These are phyloP conservation scores for Phaenicophaeus curvirostris DNA, from an alignment of 2,797 vertebrate species.

Conservation along the genomic window DNA sequence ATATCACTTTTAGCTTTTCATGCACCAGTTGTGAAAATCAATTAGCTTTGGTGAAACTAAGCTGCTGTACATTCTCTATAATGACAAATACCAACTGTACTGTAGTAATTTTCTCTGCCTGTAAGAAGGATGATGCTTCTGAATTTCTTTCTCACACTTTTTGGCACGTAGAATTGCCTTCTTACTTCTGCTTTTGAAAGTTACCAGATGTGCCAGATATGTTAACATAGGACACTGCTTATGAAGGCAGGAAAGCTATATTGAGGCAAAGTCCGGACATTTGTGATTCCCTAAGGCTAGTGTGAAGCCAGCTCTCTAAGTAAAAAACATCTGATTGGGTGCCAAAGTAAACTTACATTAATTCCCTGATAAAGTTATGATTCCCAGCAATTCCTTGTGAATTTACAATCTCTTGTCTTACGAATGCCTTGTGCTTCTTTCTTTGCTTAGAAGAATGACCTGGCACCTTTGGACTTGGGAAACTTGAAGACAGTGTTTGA, in stretches of 20 bases:
- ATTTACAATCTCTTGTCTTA: constrained; percentile 28
- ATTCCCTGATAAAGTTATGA: constrained; percentile 36
- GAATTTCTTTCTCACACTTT: constrained; percentile 56
- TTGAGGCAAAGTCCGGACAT: constrained; percentile 50
- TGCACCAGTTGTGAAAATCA: constrained; percentile 76
- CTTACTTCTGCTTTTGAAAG: constrained; percentile 70
- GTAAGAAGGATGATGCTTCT: constrained; percentile 38
- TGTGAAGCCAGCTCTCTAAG: constrained; percentile 56
- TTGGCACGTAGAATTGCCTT: constrained; percentile 7
- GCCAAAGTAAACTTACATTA: constrained; percentile 19
- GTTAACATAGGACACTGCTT: constrained; percentile 64
- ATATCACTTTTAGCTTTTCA: constrained; percentile 47
- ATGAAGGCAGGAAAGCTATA: constrained; percentile 41
- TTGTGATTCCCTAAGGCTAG: constrained; percentile 52
- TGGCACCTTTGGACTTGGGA: not conserved
- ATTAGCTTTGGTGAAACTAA: constrained; percentile 67
- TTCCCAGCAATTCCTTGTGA: constrained; percentile 10
- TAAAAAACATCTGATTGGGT: constrained; percentile 41
- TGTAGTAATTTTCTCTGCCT: constrained; percentile 55
- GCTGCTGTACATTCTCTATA: constrained; percentile 51
- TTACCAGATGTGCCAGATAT: constrained; percentile 62
- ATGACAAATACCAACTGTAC: constrained; percentile 63
- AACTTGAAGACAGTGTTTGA: not conserved
- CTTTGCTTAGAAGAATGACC: not conserved
- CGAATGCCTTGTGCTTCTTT: not conserved